Evolutionary conservation across 2,113 vertebrate genomes (phyloP).

Genomic region (Marmota monax): DNA sequence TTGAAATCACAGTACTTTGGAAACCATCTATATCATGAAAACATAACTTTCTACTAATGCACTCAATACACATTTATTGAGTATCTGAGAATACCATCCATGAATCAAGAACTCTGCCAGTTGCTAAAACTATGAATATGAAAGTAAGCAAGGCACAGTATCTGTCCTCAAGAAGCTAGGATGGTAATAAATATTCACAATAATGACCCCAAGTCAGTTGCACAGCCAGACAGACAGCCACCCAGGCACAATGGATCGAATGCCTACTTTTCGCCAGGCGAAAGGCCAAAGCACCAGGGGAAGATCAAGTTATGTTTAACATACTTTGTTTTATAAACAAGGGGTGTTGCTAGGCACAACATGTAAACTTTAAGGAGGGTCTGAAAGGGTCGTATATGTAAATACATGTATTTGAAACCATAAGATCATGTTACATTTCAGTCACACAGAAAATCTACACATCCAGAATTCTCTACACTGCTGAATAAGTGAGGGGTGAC

Average conservation of each 20-base stretch:
- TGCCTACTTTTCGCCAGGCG: not conserved
- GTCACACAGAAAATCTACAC: not conserved
- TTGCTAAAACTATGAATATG: not conserved
- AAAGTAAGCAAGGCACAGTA: not conserved
- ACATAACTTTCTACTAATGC: not conserved
- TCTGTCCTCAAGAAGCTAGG: not conserved
- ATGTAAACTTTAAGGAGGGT: not conserved
- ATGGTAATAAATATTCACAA: not conserved
- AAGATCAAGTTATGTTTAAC: not conserved
- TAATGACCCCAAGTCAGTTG: not conserved
- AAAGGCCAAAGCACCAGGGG: not conserved
- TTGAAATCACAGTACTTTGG: not conserved
- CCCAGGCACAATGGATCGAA: not conserved
- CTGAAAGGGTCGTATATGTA: not conserved
- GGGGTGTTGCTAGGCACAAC: not conserved
- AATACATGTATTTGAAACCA: not conserved
- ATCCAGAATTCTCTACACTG: not conserved
- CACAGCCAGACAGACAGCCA: not conserved
- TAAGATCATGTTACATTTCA: not conserved
- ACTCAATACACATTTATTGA: not conserved
- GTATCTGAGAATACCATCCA: not conserved
- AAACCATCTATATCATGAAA: not conserved
- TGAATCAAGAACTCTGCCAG: not conserved
- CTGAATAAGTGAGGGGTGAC: not conserved
- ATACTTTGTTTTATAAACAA: not conserved